Percentiles rank a stretch among this genome's conserved stretches.
Evolutionary conservation across 2,888 invertebrate species (phyloP).

Genomic region (Dryobota labecula): DNA sequence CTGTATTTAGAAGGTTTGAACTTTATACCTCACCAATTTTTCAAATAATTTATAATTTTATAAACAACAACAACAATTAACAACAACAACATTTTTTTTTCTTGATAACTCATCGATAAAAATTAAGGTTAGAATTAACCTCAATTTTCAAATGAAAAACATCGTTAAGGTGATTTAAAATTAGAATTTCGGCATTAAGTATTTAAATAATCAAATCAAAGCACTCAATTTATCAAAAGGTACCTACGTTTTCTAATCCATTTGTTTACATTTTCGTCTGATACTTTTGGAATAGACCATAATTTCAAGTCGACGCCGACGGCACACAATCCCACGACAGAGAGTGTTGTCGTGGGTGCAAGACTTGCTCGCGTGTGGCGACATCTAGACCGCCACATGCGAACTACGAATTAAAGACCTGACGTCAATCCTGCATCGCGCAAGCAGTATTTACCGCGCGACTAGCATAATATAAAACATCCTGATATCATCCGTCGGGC

Average conservation of each 20-base stretch:
- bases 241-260: background rate
- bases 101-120: background rate
- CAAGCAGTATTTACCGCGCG: too few species aligned
- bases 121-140: background rate
- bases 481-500: too few species aligned
- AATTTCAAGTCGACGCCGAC: background rate
- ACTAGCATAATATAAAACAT: too few species aligned
- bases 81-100: too few species aligned
- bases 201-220: background rate
- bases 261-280: background rate
- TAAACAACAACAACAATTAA: too few species aligned
- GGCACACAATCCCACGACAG: background rate
- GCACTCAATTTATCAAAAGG: too few species aligned
- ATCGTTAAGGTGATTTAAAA: background rate
- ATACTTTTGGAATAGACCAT: background rate
- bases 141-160: background rate
- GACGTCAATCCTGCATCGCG: too few species aligned
- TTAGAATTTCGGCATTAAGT: background rate
- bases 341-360: background rate
- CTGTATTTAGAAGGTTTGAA: background rate
- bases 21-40: background rate
- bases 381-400: too few species aligned
- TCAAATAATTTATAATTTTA: too few species aligned
- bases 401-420: too few species aligned
- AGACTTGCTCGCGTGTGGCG: background rate